Base-by-base conservation (phyloP, 2,113 vertebrate genomes). In the Xiphorhynchus elegans region DNA sequence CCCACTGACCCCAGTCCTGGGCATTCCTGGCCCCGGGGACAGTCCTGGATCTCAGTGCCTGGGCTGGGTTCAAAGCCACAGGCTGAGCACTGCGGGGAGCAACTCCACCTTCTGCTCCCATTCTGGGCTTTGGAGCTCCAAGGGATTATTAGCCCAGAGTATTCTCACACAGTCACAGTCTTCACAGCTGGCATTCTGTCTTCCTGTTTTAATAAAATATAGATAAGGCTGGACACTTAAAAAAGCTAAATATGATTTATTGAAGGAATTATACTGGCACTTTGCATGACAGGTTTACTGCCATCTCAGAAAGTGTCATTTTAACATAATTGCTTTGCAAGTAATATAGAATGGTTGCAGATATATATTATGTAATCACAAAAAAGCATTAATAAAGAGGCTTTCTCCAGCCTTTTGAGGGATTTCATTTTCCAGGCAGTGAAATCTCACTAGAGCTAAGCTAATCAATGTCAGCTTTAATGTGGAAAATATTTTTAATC, bases 381-480 rank as follows among this genome's bases (percentile, higher is more conserved):
- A 29, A 63, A 73, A 59, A 75, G 28, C 6, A 6, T 81, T 79
- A 85, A 80, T 73, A 52, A 86, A 86, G 35, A 55, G 24, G 20
- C 10, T 76, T 83, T 90, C 68, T 33, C 35, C 53, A 83, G 76
- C 19, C 68, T 84, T 95, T 64, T 72, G 75, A 90, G 52, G 25
- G 62, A 79, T 85, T 87, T 84, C 18, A 42, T 84, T 77, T 81
- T 87, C 40, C 56, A 88, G 58, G 25, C 46, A 83, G 20, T 42
- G 49, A 77, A 52, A 67, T 16, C 58, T 90, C 33, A 67, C 26
- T n/a, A 78, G 47, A 68, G 62, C 50, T 72, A 47, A 88, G 79
- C 62, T 85, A 90, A 90, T 92, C 80, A 93, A 88, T 88, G 70
- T 83, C 86, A 92, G 25, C 50, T 90, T 90, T 93, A 85, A 90